Conservation (phyloP, 2,888 invertebrate species). For the Opisthograptis luteolata region DNA sequence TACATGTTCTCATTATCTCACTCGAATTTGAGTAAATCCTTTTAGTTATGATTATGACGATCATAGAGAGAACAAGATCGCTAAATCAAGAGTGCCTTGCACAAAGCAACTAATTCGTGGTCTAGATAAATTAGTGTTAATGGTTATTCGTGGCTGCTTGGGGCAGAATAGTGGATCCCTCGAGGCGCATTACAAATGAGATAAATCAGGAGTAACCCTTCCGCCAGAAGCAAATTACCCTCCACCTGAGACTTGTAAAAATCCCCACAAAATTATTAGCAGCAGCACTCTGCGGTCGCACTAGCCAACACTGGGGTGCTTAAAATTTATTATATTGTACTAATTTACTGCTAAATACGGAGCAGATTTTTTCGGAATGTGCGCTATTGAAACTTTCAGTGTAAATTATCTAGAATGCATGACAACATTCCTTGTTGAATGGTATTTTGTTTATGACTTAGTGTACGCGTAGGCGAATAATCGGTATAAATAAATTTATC, state of each 20-base stretch:
- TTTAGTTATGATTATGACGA: conserved; percentile 40
- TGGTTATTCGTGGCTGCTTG: conserved; percentile 51
- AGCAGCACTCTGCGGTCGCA: conserved; percentile 43
- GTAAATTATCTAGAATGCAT: conserved; percentile 1
- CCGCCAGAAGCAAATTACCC: conserved; percentile 75
- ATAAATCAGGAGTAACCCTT: conserved; percentile 82
- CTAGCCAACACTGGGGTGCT: conserved; percentile 42
- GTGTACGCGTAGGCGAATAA: background rate
- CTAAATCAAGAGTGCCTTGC: conserved; percentile 45
- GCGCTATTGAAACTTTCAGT: conserved; percentile 5
- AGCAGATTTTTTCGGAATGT: conserved; percentile 18
- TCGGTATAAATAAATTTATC: too few species aligned
- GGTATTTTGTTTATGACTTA: conserved; percentile 9
- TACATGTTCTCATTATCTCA: conserved; percentile 33
- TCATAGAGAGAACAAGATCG: conserved; percentile 41
- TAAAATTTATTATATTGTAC: conserved; percentile 23
- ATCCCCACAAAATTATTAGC: conserved; percentile 67
- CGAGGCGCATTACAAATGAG: conserved; percentile 64
- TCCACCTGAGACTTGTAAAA: conserved; percentile 83
- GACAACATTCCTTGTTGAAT: conserved; percentile 3
- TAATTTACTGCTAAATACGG: too few species aligned
- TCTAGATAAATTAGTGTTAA: conserved; percentile 69
- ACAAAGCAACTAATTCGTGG: conserved; percentile 53
- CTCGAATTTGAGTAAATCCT: conserved; percentile 31
- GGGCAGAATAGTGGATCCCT: conserved; percentile 72